Conservation (phyloP, 2,113 vertebrate genomes). For the Nothocercus nigrocapillus region DNA sequence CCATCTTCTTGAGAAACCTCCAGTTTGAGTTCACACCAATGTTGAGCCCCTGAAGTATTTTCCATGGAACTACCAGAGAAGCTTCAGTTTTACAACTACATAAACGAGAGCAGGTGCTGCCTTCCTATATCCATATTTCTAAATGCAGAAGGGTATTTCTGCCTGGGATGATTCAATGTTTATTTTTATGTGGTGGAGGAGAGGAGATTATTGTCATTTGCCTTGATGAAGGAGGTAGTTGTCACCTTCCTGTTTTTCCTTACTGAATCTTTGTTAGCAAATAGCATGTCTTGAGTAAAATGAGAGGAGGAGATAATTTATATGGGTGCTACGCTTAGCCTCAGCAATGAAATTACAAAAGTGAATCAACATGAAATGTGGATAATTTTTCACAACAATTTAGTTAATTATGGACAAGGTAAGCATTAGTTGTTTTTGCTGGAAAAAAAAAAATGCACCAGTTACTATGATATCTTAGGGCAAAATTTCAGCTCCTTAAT, state of each 20-base stretch:
- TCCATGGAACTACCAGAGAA: neutral
- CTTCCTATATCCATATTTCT: slow-evolving; percentile 9
- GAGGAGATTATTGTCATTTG: slow-evolving; percentile 62
- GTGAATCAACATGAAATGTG: slow-evolving; percentile 62
- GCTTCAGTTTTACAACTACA: neutral
- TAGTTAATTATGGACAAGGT: slow-evolving; percentile 56
- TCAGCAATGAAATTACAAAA: slow-evolving; percentile 41
- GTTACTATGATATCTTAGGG: slow-evolving; percentile 41
- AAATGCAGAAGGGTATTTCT: slow-evolving; percentile 41
- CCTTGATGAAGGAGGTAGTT: slow-evolving; percentile 48
- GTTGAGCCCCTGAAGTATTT: neutral
- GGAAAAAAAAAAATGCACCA: neutral
- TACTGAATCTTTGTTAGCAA: slow-evolving; percentile 59
- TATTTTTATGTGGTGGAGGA: slow-evolving; percentile 32
- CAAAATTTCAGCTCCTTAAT: slow-evolving; percentile 57
- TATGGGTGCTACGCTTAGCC: slow-evolving; percentile 29
- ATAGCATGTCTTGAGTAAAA: slow-evolving; percentile 48
- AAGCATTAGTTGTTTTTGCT: slow-evolving; percentile 3
- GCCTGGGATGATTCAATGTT: slow-evolving; percentile 56
- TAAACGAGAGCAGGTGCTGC: slow-evolving; percentile 28
- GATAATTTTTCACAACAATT: slow-evolving; percentile 37
- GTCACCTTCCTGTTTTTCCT: slow-evolving; percentile 60
- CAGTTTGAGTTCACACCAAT: neutral
- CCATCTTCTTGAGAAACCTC: neutral
- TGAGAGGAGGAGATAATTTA: slow-evolving; percentile 52